A percentile compares a stretch with the other conserved stretches of the same genome.
phyloP scores from a whole-genome alignment of 2,888 invertebrate genomes.

The Halictus quadricinctus region DNA sequence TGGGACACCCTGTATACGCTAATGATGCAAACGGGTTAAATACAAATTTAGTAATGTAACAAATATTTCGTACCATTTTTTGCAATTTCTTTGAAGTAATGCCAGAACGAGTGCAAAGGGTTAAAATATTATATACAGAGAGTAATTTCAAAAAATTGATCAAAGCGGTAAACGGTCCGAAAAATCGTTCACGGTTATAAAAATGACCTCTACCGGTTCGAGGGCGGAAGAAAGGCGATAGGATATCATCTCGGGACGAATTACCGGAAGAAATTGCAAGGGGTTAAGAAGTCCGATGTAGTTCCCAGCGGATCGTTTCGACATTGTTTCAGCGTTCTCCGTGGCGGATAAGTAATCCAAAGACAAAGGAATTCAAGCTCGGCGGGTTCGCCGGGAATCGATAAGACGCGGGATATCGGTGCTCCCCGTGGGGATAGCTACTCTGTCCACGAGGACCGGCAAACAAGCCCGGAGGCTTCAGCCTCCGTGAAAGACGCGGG shows the following conservation, averaged over 20 bases:
- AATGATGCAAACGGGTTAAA: too few species aligned
- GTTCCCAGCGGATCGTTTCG: neutral
- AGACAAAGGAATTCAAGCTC: neutral
- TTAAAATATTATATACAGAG: too few species aligned
- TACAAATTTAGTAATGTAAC: too few species aligned
- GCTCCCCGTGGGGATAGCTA: neutral
- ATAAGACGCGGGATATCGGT: constrained; percentile 13
- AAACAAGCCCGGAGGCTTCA: constrained; percentile 14
- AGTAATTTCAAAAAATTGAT: too few species aligned
- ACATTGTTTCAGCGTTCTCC: neutral
- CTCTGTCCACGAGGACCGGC: constrained; percentile 17
- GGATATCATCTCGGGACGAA: neutral
- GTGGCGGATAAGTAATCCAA: neutral
- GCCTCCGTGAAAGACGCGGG: constrained; percentile 5
- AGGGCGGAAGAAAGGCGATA: neutral
- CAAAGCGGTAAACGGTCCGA: too few species aligned
- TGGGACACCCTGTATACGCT: too few species aligned
- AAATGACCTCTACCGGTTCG: neutral
- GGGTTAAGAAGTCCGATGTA: neutral
- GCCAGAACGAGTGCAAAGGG: too few species aligned
- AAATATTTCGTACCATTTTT: too few species aligned
- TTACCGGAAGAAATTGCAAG: neutral
- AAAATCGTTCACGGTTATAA: neutral
- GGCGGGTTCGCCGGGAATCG: neutral
- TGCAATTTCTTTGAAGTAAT: too few species aligned